These are phyloP conservation scores for Rhadina sibilatrix DNA, from an alignment of 2,113 vertebrate genomes.

Conservation along the genomic window DNA sequence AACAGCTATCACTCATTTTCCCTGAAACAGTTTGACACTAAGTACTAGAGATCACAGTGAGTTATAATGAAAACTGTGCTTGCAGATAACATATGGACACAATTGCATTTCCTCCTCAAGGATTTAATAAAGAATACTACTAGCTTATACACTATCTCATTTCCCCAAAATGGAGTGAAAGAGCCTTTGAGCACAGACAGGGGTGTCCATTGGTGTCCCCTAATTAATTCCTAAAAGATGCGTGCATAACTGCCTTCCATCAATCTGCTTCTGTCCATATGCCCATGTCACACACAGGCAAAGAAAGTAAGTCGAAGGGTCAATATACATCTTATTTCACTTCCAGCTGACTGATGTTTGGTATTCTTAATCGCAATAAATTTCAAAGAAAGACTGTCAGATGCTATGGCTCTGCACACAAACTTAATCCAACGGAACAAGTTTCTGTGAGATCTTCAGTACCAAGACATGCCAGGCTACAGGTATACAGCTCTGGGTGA, in stretches of 20 bases:
- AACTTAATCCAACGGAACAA: neutral
- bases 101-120: neutral
- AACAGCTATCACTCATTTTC: slow-evolving; percentile 37
- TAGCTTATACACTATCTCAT: neutral
- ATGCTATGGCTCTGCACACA: neutral
- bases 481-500: neutral
- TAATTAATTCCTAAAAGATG: neutral
- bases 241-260: neutral
- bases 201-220: neutral
- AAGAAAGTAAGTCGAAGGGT: neutral
- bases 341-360: neutral
- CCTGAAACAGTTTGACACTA: neutral
- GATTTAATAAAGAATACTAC: neutral
- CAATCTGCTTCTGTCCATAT: neutral
- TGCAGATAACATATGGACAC: neutral
- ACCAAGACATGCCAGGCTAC: neutral
- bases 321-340: neutral
- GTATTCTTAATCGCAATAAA: neutral
- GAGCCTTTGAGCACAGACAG: neutral
- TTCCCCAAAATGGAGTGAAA: neutral
- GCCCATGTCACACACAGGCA: neutral
- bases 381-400: neutral
- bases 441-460: neutral
- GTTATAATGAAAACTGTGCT: neutral
- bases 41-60: neutral